A percentile compares a stretch with the other conserved stretches of the same genome.
phyloP scores from a whole-genome alignment of 2,888 invertebrate species.

The Stenchaetothrips biformis region DNA sequence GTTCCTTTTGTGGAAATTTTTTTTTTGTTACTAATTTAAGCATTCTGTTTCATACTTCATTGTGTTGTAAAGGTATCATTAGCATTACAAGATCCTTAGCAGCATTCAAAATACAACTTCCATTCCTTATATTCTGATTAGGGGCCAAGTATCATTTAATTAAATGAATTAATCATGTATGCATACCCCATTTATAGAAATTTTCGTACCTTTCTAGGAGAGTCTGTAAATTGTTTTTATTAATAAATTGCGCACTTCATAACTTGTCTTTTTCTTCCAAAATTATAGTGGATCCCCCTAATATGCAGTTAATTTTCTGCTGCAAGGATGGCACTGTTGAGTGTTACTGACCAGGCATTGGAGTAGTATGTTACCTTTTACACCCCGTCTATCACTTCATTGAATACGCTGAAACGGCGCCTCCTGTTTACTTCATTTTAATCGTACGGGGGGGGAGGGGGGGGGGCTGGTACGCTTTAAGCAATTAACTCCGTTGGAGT shows the following conservation, averaged over 20 bases:
- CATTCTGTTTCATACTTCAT: background rate
- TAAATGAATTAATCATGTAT: background rate
- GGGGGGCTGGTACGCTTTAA: too few species aligned
- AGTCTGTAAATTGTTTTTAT: slow-evolving; percentile 2
- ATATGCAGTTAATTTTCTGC: too few species aligned
- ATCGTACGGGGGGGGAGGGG: too few species aligned
- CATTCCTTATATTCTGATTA: background rate
- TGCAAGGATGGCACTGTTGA: too few species aligned
- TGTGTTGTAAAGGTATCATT: background rate
- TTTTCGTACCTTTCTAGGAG: background rate
- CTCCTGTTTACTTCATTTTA: too few species aligned
- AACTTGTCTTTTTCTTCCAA: background rate
- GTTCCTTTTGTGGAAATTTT: background rate
- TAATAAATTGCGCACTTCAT: slow-evolving; percentile 9
- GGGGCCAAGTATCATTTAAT: background rate
- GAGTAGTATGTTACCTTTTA: too few species aligned
- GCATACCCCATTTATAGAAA: background rate
- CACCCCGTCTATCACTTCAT: too few species aligned
- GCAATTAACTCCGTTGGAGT: too few species aligned
- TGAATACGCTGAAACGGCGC: too few species aligned
- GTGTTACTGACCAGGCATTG: too few species aligned
- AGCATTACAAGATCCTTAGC: background rate
- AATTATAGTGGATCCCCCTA: background rate
- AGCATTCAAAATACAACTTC: background rate
- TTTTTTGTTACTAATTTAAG: background rate